A percentile compares a stretch with the other conserved stretches of the same genome.
Conservation (phyloP, 2,797 vertebrate species). For the Tachyglossus aculeatus region DNA sequence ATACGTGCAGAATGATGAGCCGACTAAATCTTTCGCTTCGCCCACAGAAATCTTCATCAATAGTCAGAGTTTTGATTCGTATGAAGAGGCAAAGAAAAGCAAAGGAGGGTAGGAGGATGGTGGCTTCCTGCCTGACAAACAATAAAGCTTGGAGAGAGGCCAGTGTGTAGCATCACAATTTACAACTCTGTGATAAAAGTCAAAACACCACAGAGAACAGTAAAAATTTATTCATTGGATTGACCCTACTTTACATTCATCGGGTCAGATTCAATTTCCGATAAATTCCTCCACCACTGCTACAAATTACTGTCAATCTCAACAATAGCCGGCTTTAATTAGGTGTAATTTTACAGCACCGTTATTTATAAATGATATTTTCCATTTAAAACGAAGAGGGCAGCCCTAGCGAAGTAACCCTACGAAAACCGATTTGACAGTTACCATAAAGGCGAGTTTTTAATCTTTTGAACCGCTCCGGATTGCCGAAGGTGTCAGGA, state of each 20-base stretch:
- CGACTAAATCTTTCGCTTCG: conserved; percentile 30
- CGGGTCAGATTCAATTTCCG: conserved; percentile 56
- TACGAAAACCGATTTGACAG: too few species aligned
- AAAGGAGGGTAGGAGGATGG: conserved; percentile 37
- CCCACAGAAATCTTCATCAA: conserved; percentile 7
- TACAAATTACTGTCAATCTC: conserved; percentile 47
- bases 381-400: conserved; percentile 24
- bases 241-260: conserved; percentile 16
- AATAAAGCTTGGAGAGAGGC: conserved; percentile 34
- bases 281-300: conserved; percentile 46
- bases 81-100: conserved; percentile 7
- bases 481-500: too few species aligned
- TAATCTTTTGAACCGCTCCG: too few species aligned
- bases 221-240: conserved; percentile 48
- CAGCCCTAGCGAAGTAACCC: not conserved
- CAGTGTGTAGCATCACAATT: conserved; percentile 36
- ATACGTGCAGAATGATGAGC: conserved; percentile 30
- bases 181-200: conserved; percentile 48
- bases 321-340: conserved; percentile 53
- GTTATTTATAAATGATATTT: conserved; percentile 18
- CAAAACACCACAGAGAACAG: conserved; percentile 54
- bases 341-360: conserved; percentile 41
- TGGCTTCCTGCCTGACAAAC: conserved; percentile 40
- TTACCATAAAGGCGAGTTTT: too few species aligned
- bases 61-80: conserved; percentile 37